Evolutionary conservation across 1,140 invertebrate genomes (phyloP), one percentile per base, ranked within the genome.

Genomic region (Cydia pomonella): DNA sequence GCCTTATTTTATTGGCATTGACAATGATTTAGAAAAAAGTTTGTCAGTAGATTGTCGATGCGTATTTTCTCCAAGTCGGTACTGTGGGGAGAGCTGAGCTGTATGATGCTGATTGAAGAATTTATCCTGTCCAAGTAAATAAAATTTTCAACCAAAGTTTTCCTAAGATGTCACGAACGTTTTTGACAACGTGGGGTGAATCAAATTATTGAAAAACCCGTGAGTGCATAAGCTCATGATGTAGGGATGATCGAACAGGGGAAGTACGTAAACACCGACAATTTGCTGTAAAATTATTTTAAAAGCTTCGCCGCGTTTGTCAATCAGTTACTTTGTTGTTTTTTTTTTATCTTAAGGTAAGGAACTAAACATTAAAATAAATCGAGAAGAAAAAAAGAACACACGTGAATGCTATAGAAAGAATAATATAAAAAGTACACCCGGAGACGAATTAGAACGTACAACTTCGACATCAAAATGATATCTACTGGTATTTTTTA

Each of bases 71-170:
- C 80, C 47, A 79, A 84, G 77, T 83, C 80, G 75, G 21, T 80
- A 78, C 72, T 73, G 77, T 75, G 79, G 81, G 81, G 80, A 73
- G 75, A 74, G 74, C 73, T 78, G 75, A 73, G 74, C 72, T 79
- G 80, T 91, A 90, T 92, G 89, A 92, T 88, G 87, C 84, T 90
- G 91, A 89, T 90, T 91, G 88, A 88, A 87, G 86, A 87, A 90
- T 88, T 85, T 85, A 84, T 84, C 86, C 79, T 79, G 84, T 87
- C 81, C 80, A 82, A 87, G 84, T 85, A 86, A 87, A 91, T 88
- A 92, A 85, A 76, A 77, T 87, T 88, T 23, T 79, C 75, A 75
- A 77, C 75, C 74, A 76, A 85, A 85, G 81, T 86, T 85, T 82
- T 75, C 75, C 53, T 69, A 69, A 69, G 64, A 69, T 23, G 69